Percentiles rank a stretch among this genome's conserved stretches.
Conservation (phyloP, 2,888 invertebrate species). For the Hypomecis atomaria region DNA sequence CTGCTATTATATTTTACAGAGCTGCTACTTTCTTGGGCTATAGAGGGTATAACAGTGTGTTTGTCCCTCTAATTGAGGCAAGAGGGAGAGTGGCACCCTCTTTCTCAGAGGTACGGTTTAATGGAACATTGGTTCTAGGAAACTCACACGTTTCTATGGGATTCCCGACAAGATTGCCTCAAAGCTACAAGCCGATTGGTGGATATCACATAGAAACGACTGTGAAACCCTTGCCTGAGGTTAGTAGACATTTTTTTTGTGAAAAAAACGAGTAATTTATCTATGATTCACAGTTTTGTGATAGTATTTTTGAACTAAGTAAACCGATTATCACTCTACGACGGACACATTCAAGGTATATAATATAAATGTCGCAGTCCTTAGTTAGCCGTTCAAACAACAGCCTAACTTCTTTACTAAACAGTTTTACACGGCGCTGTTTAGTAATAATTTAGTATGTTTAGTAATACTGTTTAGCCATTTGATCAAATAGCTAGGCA, state of each 20-base stretch:
- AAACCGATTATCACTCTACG: too few species aligned
- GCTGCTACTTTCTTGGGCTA: not conserved
- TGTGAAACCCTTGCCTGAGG: slow-evolving; percentile 45
- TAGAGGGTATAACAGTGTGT: slow-evolving; percentile 26
- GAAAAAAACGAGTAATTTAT: too few species aligned
- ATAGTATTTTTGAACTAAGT: too few species aligned
- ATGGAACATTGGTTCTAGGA: slow-evolving; percentile 34
- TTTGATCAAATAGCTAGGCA: too few species aligned
- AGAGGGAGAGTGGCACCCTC: slow-evolving; percentile 32
- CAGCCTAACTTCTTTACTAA: too few species aligned
- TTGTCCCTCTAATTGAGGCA: slow-evolving; percentile 36
- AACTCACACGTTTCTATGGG: slow-evolving; percentile 36
- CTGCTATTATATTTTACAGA: not conserved
- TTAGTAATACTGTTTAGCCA: too few species aligned
- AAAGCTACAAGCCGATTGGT: slow-evolving; percentile 39
- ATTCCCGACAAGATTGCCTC: slow-evolving; percentile 28
- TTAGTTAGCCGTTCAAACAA: too few species aligned
- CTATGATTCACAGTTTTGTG: too few species aligned
- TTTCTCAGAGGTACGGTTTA: slow-evolving; percentile 34
- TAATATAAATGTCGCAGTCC: too few species aligned
- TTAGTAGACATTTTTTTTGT: slow-evolving; percentile 19
- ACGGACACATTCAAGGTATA: too few species aligned
- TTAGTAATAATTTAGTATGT: too few species aligned
- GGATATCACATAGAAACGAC: slow-evolving; percentile 45
- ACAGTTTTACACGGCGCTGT: too few species aligned